A percentile compares a stretch with the other conserved stretches of the same genome.
Evolutionary conservation across 1,140 invertebrate species (phyloP).

Genomic region (Camponotus vicinus): DNA sequence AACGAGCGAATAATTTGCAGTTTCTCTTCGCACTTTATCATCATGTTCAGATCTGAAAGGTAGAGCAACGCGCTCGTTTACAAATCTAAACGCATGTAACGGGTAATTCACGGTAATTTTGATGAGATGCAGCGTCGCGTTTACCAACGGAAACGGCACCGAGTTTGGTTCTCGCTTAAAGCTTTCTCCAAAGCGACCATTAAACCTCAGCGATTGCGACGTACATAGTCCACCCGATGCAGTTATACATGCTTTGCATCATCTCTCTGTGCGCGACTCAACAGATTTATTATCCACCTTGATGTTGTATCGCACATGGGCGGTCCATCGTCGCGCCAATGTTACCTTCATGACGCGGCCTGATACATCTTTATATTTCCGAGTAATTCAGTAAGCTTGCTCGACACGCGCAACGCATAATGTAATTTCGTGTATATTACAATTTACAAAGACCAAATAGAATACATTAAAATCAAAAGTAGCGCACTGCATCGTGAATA

Average conservation of each 20-base stretch:
- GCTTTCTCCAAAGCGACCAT: conserved; percentile 61
- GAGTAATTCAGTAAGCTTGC: conserved; percentile 19
- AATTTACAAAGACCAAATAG: neutral
- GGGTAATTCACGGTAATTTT: conserved; percentile 64
- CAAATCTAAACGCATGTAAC: conserved; percentile 53
- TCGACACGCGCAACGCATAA: neutral
- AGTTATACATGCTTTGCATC: conserved; percentile 47
- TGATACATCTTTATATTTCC: conserved; percentile 44
- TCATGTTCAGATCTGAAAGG: neutral
- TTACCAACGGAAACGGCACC: conserved; percentile 28
- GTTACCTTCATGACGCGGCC: conserved; percentile 11
- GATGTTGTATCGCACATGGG: conserved; percentile 32
- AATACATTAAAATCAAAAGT: neutral
- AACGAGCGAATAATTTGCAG: neutral
- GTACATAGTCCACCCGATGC: conserved; percentile 36
- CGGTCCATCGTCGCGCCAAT: conserved; percentile 35
- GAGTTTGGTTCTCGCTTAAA: conserved; percentile 44
- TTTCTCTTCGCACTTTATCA: conserved; percentile 22
- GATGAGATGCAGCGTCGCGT: conserved; percentile 51
- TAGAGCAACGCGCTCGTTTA: conserved; percentile 26
- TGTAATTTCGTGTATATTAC: neutral
- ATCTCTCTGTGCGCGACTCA: conserved; percentile 40
- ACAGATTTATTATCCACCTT: conserved; percentile 59
- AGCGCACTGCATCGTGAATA: neutral
- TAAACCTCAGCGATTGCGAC: conserved; percentile 28